Percentiles rank a stretch among this genome's conserved stretches.
Conservation (phyloP, 2,888 invertebrate genomes). For the Leptinotarsa haldemani region DNA sequence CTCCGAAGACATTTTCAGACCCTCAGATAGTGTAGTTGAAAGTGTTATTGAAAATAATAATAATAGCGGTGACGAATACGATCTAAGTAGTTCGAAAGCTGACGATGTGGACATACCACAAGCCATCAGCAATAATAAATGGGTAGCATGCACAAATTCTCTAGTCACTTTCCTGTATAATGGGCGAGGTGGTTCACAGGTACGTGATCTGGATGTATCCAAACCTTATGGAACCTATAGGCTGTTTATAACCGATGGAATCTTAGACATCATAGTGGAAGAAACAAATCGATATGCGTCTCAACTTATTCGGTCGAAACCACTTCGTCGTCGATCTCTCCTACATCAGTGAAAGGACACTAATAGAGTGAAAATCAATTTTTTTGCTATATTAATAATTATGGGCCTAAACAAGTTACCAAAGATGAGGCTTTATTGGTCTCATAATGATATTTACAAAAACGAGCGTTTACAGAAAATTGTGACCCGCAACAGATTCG, state of each 20-base stretch:
- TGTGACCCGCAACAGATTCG: constrained; percentile 26
- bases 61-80: background rate
- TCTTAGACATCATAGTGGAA: constrained; percentile 22
- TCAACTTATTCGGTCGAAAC: constrained; percentile 15
- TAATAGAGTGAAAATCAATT: constrained; percentile 27
- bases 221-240: constrained; percentile 19
- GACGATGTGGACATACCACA: constrained; percentile 7
- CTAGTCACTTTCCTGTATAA: background rate
- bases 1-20: background rate
- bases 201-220: constrained; percentile 7
- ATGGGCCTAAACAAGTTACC: constrained; percentile 29
- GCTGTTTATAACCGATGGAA: constrained; percentile 23
- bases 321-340: constrained; percentile 20
- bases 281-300: constrained; percentile 26
- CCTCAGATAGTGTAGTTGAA: constrained; percentile 4
- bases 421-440: constrained; percentile 34
- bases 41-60: constrained; percentile 6
- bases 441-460: constrained; percentile 22
- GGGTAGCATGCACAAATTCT: constrained; percentile 2
- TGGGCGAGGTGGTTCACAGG: constrained; percentile 5
- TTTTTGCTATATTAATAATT: constrained; percentile 19
- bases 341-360: constrained; percentile 24
- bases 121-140: constrained; percentile 7
- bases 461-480: too few relatives aligned
- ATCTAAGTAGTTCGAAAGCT: background rate